A percentile compares a stretch with the other conserved stretches of the same genome.
phyloP scores from a whole-genome alignment of 1,140 invertebrate genomes.

The Drosophila repleta region DNA sequence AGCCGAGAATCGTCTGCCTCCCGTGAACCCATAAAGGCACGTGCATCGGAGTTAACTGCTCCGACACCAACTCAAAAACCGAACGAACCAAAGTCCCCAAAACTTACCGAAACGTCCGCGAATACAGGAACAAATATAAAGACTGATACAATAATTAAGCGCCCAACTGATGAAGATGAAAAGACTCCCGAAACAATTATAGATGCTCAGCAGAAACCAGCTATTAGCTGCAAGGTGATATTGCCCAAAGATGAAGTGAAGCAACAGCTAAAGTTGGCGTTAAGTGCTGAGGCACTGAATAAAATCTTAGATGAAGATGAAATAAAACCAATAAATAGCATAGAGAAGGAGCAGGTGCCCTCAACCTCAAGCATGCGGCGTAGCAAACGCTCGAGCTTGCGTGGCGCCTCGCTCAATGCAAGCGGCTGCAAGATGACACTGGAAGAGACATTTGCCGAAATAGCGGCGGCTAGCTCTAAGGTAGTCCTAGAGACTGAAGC shows the following conservation, averaged over 20 bases:
- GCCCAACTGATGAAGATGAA: conserved; percentile 10
- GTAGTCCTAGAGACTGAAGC: conserved; percentile 16
- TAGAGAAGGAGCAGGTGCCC: neutral
- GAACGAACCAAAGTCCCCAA: neutral
- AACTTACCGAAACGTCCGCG: neutral
- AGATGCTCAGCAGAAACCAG: conserved; percentile 2
- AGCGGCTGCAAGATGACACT: conserved; percentile 47
- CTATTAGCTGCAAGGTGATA: neutral
- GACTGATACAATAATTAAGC: conserved; percentile 14
- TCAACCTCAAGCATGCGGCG: conserved; percentile 15
- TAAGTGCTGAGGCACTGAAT: too few relatives aligned
- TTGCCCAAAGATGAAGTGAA: conserved; percentile 14
- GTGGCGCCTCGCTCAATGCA: neutral
- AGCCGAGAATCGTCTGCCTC: conserved; percentile 39
- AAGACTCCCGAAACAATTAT: conserved; percentile 21
- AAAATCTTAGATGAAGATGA: neutral
- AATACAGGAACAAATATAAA: neutral
- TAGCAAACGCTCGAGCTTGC: conserved; percentile 38
- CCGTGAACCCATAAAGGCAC: conserved; percentile 15
- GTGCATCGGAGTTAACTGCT: neutral
- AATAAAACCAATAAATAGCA: neutral
- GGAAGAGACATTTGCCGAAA: conserved; percentile 66
- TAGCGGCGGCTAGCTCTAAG: conserved; percentile 51
- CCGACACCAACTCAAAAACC: neutral
- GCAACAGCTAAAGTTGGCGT: neutral